phyloP scores from a whole-genome alignment of 2,113 vertebrate species.

The Rousettus leschenaultii region DNA sequence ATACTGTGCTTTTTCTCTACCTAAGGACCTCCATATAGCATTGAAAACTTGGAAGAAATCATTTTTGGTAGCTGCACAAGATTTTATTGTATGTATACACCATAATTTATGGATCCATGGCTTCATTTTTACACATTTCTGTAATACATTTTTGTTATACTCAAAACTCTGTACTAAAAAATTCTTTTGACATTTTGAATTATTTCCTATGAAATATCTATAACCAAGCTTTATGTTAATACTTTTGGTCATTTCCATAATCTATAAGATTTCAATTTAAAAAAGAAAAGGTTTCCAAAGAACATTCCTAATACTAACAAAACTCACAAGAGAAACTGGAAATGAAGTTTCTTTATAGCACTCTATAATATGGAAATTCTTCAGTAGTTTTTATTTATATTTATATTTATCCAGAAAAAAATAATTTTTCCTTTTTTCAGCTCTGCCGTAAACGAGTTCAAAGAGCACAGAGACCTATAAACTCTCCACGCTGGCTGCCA shows the following conservation, averaged over 20 bases:
- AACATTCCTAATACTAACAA: slow-evolving; percentile 2
- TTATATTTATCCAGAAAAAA: background rate
- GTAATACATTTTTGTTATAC: background rate
- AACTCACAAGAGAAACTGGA: background rate
- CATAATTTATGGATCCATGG: background rate
- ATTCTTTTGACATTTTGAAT: slow-evolving; percentile 58
- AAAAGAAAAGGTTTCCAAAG: background rate
- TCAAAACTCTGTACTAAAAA: slow-evolving; percentile 43
- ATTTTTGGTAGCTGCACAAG: slow-evolving; percentile 45
- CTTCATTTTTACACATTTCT: slow-evolving; percentile 32
- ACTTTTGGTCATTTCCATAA: slow-evolving; percentile 38
- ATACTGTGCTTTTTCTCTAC: background rate
- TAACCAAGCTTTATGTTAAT: slow-evolving; percentile 53
- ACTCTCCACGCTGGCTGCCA: background rate
- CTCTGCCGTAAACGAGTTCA: background rate
- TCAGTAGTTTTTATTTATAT: background rate
- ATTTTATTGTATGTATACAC: slow-evolving; percentile 8
- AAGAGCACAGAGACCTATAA: background rate
- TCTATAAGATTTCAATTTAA: slow-evolving; percentile 19
- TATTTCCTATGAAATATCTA: slow-evolving; percentile 56
- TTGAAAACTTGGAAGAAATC: slow-evolving; percentile 32
- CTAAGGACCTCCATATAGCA: background rate
- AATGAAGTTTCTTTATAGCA: background rate
- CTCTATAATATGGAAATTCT: background rate
- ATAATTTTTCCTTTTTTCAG: background rate